These are phyloP conservation scores for Mesopsocus fuscifrons DNA, from an alignment of 2,888 invertebrate genomes.

Conservation along the genomic window DNA sequence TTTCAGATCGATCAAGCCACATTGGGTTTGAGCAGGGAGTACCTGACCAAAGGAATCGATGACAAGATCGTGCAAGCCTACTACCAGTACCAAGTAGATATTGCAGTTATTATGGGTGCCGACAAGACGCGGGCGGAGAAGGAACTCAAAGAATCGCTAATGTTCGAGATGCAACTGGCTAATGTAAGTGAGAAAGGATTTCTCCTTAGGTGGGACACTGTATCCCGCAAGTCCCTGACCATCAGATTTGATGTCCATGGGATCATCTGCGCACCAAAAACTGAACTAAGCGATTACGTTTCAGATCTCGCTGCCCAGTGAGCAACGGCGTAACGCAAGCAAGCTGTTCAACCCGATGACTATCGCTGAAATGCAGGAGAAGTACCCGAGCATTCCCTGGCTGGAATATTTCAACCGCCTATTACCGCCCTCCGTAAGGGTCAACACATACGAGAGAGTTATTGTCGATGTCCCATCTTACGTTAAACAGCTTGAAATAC, in stretches of 20 bases:
- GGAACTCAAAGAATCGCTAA: constrained; percentile 59
- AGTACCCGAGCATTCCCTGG: constrained; percentile 65
- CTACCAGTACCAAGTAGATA: constrained; percentile 71
- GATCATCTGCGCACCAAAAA: no score
- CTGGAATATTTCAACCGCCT: constrained; percentile 65
- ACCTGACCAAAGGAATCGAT: constrained; percentile 58
- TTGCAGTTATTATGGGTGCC: constrained; percentile 72
- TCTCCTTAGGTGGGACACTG: no score
- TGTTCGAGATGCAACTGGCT: constrained; percentile 78
- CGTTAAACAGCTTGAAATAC: constrained; percentile 46
- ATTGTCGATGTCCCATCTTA: constrained; percentile 74
- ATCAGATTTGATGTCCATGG: background rate
- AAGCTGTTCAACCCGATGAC: constrained; percentile 85
- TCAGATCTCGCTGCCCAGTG: constrained; percentile 72
- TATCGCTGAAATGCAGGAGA: constrained; percentile 49
- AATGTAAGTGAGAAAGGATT: constrained; percentile 52
- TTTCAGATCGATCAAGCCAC: constrained; percentile 70
- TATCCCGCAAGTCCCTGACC: background rate
- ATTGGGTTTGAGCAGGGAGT: constrained; percentile 68
- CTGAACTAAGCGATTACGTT: no score
- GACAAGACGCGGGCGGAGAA: constrained; percentile 40
- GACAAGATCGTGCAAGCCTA: constrained; percentile 76
- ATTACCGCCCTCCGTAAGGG: constrained; percentile 39
- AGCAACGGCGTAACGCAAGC: constrained; percentile 77
- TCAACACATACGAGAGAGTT: constrained; percentile 51